Conservation (phyloP, 1,140 invertebrate genomes). For the Drosophila saltans region DNA sequence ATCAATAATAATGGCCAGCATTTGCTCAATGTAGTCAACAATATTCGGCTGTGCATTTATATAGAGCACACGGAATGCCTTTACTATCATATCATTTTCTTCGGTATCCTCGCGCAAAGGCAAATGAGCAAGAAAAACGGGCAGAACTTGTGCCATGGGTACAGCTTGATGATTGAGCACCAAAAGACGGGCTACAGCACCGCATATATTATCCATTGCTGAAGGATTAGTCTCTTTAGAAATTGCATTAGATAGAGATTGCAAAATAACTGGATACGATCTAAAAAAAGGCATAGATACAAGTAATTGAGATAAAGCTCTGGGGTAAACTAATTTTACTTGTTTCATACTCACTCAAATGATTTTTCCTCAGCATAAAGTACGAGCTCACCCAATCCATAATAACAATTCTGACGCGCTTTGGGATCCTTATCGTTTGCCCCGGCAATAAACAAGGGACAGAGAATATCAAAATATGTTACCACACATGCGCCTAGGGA, state of each 20-base stretch:
- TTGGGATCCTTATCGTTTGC: conserved; percentile 86
- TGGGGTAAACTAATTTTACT: not conserved
- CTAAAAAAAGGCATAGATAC: conserved; percentile 31
- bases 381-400: conserved; percentile 89
- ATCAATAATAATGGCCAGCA: conserved; percentile 85
- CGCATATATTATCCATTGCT: conserved; percentile 91
- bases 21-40: conserved; percentile 84
- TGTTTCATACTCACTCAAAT: conserved; percentile 60
- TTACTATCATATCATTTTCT: conserved; percentile 89
- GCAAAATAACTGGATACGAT: conserved; percentile 85
- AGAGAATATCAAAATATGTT: conserved; percentile 86
- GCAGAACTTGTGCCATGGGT: conserved; percentile 89
- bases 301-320: not conserved
- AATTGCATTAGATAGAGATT: conserved; percentile 87
- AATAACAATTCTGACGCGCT: conserved; percentile 91
- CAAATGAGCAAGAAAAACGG: conserved; percentile 88
- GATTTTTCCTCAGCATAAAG: conserved; percentile 84
- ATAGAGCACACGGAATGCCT: conserved; percentile 87
- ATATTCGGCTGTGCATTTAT: conserved; percentile 85
- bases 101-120: conserved; percentile 90
- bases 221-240: conserved; percentile 86
- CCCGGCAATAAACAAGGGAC: conserved; percentile 86
- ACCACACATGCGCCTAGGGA: conserved; percentile 85
- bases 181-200: conserved; percentile 90
- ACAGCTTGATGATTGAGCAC: conserved; percentile 86